Evolutionary conservation across 2,888 invertebrate genomes (phyloP).

Genomic region (Oxycera nigricornis): DNA sequence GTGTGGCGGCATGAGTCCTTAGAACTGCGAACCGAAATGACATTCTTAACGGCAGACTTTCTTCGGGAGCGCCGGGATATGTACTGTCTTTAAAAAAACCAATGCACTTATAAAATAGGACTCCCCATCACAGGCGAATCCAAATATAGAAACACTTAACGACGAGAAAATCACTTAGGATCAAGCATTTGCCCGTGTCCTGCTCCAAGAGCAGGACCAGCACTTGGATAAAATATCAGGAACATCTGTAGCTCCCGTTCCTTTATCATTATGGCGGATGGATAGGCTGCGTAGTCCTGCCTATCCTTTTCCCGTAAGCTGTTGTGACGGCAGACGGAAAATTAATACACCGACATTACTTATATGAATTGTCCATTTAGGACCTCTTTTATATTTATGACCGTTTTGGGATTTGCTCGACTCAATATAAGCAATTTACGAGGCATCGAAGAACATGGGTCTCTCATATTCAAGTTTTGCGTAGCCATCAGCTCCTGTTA

Average conservation of each 20-base stretch:
- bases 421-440: slow-evolving; percentile 42
- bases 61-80: too few relatives aligned
- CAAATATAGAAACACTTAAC: neutral
- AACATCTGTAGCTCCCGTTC: neutral
- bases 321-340: slow-evolving; percentile 22
- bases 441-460: slow-evolving; percentile 8
- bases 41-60: neutral
- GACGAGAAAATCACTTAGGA: neutral
- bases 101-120: neutral
- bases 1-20: neutral
- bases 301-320: neutral
- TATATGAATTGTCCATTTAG: slow-evolving; percentile 48
- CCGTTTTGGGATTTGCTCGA: slow-evolving; percentile 45
- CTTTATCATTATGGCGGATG: slow-evolving; percentile 5
- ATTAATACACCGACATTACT: slow-evolving; percentile 46
- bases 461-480: neutral
- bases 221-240: neutral
- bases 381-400: slow-evolving; percentile 47
- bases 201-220: neutral
- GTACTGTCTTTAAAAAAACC: neutral
- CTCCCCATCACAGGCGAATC: neutral
- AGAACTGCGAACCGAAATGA: neutral
- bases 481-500: neutral
- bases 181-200: neutral
- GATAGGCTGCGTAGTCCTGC: neutral